Evolutionary conservation across 30 jellyfish, hydroid and myxozoan species (phyloP), one percentile per base, ranked within the genome.

Genomic region (Aurelia aurita complex sp. Pacific): DNA sequence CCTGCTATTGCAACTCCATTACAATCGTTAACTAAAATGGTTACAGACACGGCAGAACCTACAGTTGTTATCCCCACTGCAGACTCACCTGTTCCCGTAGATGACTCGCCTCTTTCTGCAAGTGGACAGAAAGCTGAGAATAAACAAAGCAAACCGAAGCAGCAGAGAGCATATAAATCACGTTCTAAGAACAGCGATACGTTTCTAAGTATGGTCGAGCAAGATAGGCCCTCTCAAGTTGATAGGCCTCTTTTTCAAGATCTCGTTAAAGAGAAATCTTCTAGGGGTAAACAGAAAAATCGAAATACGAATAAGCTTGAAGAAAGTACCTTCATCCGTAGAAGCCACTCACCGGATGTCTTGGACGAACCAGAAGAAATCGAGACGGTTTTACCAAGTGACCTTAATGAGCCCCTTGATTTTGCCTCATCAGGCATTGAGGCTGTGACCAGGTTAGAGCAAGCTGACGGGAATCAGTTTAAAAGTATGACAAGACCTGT

Each of bases 151-250:
- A 32, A 67, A 19, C 82, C 65, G 68, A 69, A 85, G 34, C 77
- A 77, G 10, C 77, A 82, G 23, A 80, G 77, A 52, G 87, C 90
- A 11, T 61, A 70, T n/a, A 83, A 54, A 67, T 73, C 86, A 16
- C 65, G 88, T 16, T 11, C 62, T 7, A 76, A 68, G 61, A 67
- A 23, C 62, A 62, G 23, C 2, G 88, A 76, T 68, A 77, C 53
- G 36, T 74, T 85, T 38, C 80, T 97, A 0, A 94, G 98, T 76
- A 94, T 94, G 98, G 98, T 94, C 15, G 86, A 69, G 61, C 94
- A 94, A 80, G 97, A 84, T 64, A 76, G 97, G 73, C 97, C 97
- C 36, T 94, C 97, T 17, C 95, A 69, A 42, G 71, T 77, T 32
- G 91, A 79, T 52, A 82, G 92, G 51, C 92, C 92, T 33, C 64